These are phyloP conservation scores for Hesperophylax magnus DNA, from an alignment of 1,140 invertebrate genomes.

Conservation along the genomic window DNA sequence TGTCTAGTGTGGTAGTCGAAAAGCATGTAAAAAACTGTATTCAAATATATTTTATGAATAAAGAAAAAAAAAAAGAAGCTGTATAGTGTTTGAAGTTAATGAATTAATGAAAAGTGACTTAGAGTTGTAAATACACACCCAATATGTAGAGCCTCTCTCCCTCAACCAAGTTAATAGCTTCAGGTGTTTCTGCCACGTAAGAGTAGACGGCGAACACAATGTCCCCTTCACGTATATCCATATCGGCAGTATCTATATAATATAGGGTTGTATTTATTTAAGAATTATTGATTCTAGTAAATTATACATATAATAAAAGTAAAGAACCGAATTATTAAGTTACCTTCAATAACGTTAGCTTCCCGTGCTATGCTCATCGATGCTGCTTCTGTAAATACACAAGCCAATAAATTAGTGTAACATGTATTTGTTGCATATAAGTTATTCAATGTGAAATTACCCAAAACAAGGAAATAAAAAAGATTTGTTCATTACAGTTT, in stretches of 20 bases:
- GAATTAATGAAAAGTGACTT: too few species aligned
- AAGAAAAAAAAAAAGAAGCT: too few species aligned
- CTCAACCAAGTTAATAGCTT: conserved; percentile 90
- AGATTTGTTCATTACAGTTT: conserved; percentile 6
- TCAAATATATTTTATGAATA: too few species aligned
- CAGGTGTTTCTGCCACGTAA: conserved; percentile 89
- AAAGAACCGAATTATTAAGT: background rate
- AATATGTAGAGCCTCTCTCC: conserved; percentile 90
- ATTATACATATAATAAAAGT: too few species aligned
- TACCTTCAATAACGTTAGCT: conserved; percentile 54
- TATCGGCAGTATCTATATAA: conserved; percentile 18
- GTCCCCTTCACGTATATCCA: conserved; percentile 80
- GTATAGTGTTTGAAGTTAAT: too few species aligned
- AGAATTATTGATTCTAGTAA: background rate
- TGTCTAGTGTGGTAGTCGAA: too few species aligned
- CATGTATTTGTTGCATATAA: background rate
- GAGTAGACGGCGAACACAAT: conserved; percentile 87
- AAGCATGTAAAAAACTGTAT: too few species aligned
- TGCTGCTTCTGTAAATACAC: conserved; percentile 49
- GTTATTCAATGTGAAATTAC: background rate
- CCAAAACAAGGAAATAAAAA: conserved; percentile 20
- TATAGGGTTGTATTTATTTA: background rate
- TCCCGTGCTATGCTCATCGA: conserved; percentile 56
- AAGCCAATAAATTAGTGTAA: conserved; percentile 6
- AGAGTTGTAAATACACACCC: conserved; percentile 67